Evolutionary conservation across 2,888 invertebrate genomes (phyloP), one percentile per base, ranked within the genome.

Genomic region (Leptogaster cylindrica): DNA sequence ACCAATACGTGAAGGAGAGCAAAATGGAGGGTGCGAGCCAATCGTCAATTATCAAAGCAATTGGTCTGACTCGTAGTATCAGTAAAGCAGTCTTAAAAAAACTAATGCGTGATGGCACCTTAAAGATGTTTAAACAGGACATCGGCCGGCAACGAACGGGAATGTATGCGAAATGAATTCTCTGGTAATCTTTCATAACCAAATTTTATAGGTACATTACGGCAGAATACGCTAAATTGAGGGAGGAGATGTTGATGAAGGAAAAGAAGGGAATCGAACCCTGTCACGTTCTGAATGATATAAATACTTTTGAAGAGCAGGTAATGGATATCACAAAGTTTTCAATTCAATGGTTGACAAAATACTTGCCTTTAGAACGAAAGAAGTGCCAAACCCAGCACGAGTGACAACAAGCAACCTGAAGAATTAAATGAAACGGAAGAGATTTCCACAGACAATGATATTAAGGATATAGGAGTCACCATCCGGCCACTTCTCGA

Each of bases 11-110:
- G 0, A 82, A 83, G 41, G 76, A 77, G 1, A 78, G 81, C 5
- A 84, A 84, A 2, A 76, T 78, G 0, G 79, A 83, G 1, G 89
- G 89, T 1, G 73, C 85, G 3, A 84, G 83, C 65, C 84, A 84
- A 73, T 72, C 76, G 2, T 82, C 82, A 65, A 67, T 84, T 67
- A 73, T 79, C 61, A 70, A 74, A 39, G 73, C 75, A 61, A 76
- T 84, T 71, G 83, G 84, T 2, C 70, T 82, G 1, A 79, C 81
- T 12, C 79, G 81, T 64, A 75, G 84, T 0, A 79, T 81, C n/a
- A 77, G 83, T 1, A 78, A 86, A 1, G 79, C 82, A 3, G 72
- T 83, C 31, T 63, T 82, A n/a, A 81, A 84, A 31, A 83, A 77
- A 77, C 33, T 83, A 77, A 66, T 71, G 73, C 25, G 77, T 76